Evolutionary conservation across 2,113 vertebrate species (phyloP).

Genomic region (Salvelinus sp.): DNA sequence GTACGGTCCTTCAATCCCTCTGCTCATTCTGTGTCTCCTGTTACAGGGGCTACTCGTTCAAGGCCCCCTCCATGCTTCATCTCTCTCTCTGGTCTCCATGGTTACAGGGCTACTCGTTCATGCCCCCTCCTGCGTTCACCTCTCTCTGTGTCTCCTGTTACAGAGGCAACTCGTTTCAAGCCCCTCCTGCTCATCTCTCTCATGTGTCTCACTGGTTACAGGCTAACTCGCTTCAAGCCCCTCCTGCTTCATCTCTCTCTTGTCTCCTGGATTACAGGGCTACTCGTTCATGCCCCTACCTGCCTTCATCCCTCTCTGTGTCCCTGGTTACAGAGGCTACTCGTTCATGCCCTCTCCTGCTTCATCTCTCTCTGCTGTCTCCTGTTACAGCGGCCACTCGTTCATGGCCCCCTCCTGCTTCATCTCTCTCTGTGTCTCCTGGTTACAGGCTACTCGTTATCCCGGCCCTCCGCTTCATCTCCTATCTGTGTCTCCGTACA

Average conservation of each 20-base stretch:
- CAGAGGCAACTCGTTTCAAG: constrained; percentile 98
- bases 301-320: no score
- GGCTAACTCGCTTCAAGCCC: constrained; percentile 98
- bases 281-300: no score
- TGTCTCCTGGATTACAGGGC: no score
- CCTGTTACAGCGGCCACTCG: no score
- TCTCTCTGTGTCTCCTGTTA: not conserved
- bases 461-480: constrained; percentile 82
- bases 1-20: no score
- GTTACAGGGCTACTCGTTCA: constrained; percentile 92
- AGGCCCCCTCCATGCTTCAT: constrained; percentile 31
- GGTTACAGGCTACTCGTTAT: no score
- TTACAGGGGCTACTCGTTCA: constrained; percentile 94
- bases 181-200: constrained; percentile 70
- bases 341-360: no score
- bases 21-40: not conserved
- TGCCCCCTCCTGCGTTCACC: constrained; percentile 79
- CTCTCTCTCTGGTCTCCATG: constrained; percentile 58
- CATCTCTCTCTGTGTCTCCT: no score
- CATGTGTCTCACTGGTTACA: constrained; percentile 41
- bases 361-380: no score
- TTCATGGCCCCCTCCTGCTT: no score
- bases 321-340: no score
- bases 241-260: constrained; percentile 93
- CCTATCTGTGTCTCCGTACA: constrained; percentile 35